Percentiles rank a stretch among this genome's conserved stretches.
phyloP scores from a whole-genome alignment of 1,140 invertebrate species.

The Trichogramma pretiosum region DNA sequence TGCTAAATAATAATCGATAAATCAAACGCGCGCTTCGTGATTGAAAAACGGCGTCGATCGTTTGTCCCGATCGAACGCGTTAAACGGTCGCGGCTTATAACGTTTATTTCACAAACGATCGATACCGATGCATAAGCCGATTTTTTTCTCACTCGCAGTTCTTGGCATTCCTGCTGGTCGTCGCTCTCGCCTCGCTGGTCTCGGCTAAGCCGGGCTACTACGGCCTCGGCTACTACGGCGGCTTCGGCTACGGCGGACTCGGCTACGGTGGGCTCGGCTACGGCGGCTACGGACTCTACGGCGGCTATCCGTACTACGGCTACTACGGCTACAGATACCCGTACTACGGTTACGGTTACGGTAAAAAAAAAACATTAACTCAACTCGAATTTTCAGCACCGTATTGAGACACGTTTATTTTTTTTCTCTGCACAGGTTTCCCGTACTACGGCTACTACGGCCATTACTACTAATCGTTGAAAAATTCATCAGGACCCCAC shows the following conservation, averaged over 20 bases:
- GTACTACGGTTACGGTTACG: slow-evolving; percentile 20
- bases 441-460: slow-evolving; percentile 26
- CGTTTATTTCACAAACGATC: too few species aligned
- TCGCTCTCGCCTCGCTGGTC: slow-evolving; percentile 13
- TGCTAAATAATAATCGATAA: too few species aligned
- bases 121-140: too few species aligned
- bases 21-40: too few species aligned
- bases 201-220: slow-evolving; percentile 13
- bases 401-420: too few species aligned
- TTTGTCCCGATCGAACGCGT: too few species aligned
- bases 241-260: slow-evolving; percentile 14
- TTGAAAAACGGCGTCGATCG: too few species aligned
- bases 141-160: slow-evolving; percentile 24
- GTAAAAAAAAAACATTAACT: too few species aligned
- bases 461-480: slow-evolving; percentile 16
- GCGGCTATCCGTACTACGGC: slow-evolving; percentile 13
- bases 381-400: too few species aligned
- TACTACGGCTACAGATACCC: slow-evolving; percentile 13
- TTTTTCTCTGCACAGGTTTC: slow-evolving; percentile 22
- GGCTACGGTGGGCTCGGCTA: too few species aligned
- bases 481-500: neutral
- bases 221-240: slow-evolving; percentile 12
- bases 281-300: slow-evolving; percentile 9
- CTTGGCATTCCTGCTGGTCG: slow-evolving; percentile 25
- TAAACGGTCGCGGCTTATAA: too few species aligned